Evolutionary conservation across 2,113 vertebrate species (phyloP), one percentile per base, ranked within the genome.

Genomic region (Lampris megalopsis): DNA sequence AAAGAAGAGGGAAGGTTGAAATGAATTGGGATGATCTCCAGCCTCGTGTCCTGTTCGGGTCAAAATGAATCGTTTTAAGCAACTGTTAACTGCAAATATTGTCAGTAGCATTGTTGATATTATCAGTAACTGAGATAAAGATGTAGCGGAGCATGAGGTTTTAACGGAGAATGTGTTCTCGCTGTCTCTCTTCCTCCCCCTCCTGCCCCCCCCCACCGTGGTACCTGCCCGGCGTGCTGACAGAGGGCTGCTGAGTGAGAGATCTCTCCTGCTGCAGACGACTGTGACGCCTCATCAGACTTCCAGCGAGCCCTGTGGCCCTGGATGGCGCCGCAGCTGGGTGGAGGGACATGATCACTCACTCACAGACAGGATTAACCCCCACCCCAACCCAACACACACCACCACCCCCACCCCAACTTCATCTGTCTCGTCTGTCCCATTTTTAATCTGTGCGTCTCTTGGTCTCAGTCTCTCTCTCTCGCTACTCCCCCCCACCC

Each of bases 301-400:
- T 92, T 89, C 71, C 87, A 92, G 90, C 93, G 77, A 89, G 85
- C 90, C 83, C 86, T 75, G 86, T 90, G 92, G 88, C 88, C 92
- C 83, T 88, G 78, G 87, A 86, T 84, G 89, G 88, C 78, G 88
- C 90, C 92, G 92, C 93, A 94, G 92, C 91, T 93, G 91, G 92
- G 75, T 82, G 73, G 80, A 92, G 82, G 85, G 86, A 89, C 90
- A 94, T 92, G 91, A 91, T 93, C 88, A 82, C 74, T 92, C 92
- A 92, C 91, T 94, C 91, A 92, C 83, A 85, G 79, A 86, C 86
- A 92, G 89, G 92, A 94, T 93, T 92, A 94, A 86, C 85, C 88
- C 81, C 81, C 24, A 24, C 24, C 24, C 24, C 24, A 24, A 24
- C 24, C 24, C 24, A 24, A 24, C 24, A 24, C 24, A 24, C 24